Base-by-base conservation (phyloP, 2,113 vertebrate genomes). In the Cyprinodon tularosa region DNA sequence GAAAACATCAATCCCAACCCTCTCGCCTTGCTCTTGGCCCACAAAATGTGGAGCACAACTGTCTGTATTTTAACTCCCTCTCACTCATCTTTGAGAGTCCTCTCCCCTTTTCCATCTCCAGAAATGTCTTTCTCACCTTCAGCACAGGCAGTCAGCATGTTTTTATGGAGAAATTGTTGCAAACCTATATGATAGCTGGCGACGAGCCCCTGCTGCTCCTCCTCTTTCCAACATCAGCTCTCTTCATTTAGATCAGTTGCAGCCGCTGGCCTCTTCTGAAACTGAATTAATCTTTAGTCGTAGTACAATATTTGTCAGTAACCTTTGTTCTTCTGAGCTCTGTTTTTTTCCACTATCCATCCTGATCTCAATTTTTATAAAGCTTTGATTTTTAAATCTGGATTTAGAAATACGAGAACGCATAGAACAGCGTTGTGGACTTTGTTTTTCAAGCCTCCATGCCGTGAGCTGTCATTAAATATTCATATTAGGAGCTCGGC, bases 61-160 rank as follows among this genome's bases (percentile, higher is more conserved):
- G 68, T 77, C 63, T 80, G 66, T 68, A 47, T 76, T 81, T 81
- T 50, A 45, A 65, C 75, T 71, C n/a, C 65, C 72, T 85, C 64
- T 80, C 42, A 15, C 44, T 72, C 78, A 83, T 72, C 82, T 85
- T 67, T 79, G 67, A 83, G 73, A 80, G 80, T 87, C 82, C 76
- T 84, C 77, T 71, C 44, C 61, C 48, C 12, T 50, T 83, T 87
- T 84, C 77, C 48, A 71, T 87, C 79, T 50, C 44, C 71, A 80
- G 50, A 75, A 79, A 84, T 80, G 82, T 89, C 83, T 85, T 73
- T 80, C 80, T 83, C 82, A 84, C 86, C 88, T 88, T 79, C 86
- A 86, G 83, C 67, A 0, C 71, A 57, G 85, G 75, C 83, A 87
- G 85, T 84, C 85, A 50, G 71, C 83, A 60, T 82, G 88, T 86